Conservation (phyloP, 2,113 vertebrate genomes). For the Cryptotis parvus region DNA sequence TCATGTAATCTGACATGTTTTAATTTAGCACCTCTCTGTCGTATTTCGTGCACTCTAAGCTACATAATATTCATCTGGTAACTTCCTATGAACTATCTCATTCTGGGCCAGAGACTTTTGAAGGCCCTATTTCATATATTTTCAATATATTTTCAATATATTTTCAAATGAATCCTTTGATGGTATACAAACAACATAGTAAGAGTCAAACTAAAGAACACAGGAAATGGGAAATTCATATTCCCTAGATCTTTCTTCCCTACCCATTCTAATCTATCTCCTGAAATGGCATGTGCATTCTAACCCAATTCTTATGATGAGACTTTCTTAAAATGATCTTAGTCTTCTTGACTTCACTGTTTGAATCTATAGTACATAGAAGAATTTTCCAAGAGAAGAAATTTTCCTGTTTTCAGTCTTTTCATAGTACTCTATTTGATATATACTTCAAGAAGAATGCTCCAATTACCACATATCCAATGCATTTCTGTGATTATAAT, state of each 20-base stretch:
- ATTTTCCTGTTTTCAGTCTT: not conserved
- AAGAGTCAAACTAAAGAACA: not conserved
- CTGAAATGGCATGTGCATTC: accelerated
- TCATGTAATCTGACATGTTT: too few relatives aligned
- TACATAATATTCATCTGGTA: too few relatives aligned
- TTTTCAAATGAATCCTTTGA: not conserved
- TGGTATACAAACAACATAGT: not conserved
- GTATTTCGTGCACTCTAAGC: too few relatives aligned
- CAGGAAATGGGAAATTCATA: not conserved
- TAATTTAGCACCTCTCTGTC: too few relatives aligned
- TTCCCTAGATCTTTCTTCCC: not conserved
- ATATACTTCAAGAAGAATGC: not conserved
- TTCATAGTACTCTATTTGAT: not conserved
- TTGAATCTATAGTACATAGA: not conserved
- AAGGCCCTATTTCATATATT: not conserved
- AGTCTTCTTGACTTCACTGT: not conserved
- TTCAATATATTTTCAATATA: not conserved
- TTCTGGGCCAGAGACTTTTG: not conserved
- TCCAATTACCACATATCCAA: not conserved
- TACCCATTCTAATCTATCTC: not conserved
- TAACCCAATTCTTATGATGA: not conserved
- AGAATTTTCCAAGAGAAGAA: not conserved
- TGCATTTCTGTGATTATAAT: not conserved
- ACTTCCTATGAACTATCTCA: too few relatives aligned
- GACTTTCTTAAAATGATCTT: not conserved